Evolutionary conservation across 2,888 invertebrate species (phyloP).

Genomic region (Leucophenga maculata): DNA sequence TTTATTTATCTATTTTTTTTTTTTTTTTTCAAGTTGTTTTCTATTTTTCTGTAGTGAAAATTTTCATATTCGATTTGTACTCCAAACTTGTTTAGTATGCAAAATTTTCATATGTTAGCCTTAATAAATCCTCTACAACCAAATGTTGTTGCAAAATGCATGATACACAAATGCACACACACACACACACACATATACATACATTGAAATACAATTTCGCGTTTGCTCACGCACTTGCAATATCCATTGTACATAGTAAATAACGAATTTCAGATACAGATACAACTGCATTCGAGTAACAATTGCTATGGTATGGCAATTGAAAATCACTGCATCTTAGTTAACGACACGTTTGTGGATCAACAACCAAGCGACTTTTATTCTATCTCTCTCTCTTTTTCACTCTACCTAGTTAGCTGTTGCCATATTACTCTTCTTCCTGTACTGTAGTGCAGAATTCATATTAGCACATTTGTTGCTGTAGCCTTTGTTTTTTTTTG

Average conservation of each 20-base stretch:
- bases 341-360: conserved; percentile 68
- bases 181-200: neutral
- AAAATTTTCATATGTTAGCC: conserved; percentile 67
- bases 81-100: conserved; percentile 65
- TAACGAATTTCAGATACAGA: conserved; percentile 5
- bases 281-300: conserved; percentile 20
- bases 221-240: conserved; percentile 57
- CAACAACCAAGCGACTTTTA: conserved; percentile 48
- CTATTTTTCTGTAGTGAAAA: neutral
- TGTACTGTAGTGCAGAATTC: neutral
- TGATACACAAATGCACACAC: neutral
- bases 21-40: too few species aligned
- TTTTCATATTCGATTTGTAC: conserved; percentile 50
- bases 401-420: neutral
- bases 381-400: neutral
- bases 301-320: conserved; percentile 44
- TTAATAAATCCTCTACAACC: conserved; percentile 58
- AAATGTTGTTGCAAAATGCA: conserved; percentile 27
- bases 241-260: too few species aligned
- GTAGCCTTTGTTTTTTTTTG: conserved; percentile 21
- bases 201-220: conserved; percentile 37
- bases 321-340: conserved; percentile 67
- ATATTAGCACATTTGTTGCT: conserved; percentile 36
- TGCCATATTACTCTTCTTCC: neutral
- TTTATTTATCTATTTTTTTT: too few species aligned